Percentiles rank a stretch among this genome's conserved stretches.
Evolutionary conservation across 2,113 vertebrate species (phyloP).

Genomic region (Saccopteryx bilineata): DNA sequence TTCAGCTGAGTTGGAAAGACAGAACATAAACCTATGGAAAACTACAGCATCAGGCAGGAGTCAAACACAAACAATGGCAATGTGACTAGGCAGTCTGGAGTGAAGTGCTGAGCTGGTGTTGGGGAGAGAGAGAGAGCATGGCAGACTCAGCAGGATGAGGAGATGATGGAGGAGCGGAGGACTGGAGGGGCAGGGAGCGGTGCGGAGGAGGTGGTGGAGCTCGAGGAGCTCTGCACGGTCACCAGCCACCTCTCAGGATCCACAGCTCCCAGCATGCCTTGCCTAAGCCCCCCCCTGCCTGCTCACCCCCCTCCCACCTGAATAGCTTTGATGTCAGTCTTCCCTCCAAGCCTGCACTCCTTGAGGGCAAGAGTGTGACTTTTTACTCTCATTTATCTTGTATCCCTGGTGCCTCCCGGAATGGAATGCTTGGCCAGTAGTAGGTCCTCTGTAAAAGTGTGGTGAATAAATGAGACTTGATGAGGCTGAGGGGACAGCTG

Average conservation of each 20-base stretch:
- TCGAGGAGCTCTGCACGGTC: neutral
- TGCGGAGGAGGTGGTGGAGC: neutral
- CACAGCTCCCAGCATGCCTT: neutral
- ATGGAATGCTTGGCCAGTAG: neutral
- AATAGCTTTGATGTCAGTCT: no score
- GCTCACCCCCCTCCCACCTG: no score
- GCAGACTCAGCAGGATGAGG: neutral
- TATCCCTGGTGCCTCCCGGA: neutral
- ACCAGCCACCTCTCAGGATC: neutral
- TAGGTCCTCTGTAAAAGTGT: neutral
- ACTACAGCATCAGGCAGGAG: neutral
- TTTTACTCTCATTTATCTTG: neutral
- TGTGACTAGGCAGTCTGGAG: neutral
- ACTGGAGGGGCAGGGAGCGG: neutral
- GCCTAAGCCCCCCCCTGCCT: neutral
- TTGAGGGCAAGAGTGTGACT: neutral
- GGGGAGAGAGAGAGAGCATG: neutral
- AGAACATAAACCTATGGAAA: neutral
- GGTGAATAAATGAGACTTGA: neutral
- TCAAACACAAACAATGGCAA: neutral
- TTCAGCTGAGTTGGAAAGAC: neutral
- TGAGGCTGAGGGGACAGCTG: neutral
- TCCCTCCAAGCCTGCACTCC: neutral
- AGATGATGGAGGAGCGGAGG: neutral
- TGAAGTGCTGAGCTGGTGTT: neutral